phyloP scores from a whole-genome alignment of 1,140 invertebrate genomes.

The Eupristina koningsbergeri region DNA sequence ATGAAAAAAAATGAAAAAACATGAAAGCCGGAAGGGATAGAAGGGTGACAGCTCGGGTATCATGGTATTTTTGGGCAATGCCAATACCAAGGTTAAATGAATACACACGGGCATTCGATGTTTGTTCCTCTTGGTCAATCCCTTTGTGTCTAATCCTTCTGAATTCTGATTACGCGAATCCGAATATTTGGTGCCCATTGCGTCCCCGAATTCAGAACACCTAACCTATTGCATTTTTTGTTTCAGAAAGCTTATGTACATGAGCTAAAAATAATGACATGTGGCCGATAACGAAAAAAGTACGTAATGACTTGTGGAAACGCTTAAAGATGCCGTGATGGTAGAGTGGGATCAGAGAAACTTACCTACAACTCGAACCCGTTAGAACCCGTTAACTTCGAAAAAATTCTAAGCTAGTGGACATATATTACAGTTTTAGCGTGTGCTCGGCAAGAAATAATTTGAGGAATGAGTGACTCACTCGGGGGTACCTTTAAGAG shows the following conservation, averaged over 20 bases:
- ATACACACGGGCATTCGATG: neutral
- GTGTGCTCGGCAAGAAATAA: neutral
- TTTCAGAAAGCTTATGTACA: neutral
- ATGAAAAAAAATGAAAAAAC: neutral
- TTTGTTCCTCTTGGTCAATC: neutral
- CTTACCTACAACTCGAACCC: neutral
- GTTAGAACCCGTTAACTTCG: constrained; percentile 4
- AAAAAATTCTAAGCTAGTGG: neutral
- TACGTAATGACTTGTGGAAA: too few species aligned
- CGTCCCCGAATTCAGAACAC: neutral
- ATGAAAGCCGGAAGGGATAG: constrained; percentile 1
- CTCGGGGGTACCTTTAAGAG: neutral
- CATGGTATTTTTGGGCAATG: constrained; percentile 6
- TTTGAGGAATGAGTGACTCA: neutral
- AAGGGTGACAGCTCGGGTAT: neutral
- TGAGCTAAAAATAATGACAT: too few species aligned
- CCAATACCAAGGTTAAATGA: constrained; percentile 5
- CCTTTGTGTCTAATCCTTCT: neutral
- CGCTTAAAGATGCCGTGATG: neutral
- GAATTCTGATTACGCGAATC: neutral
- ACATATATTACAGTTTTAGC: neutral
- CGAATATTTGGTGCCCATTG: neutral
- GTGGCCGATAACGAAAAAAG: too few species aligned
- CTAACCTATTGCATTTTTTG: too few species aligned
- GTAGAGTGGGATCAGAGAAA: neutral